These are phyloP conservation scores for Prenolepis imparis DNA, from an alignment of 2,888 invertebrate species.

Conservation along the genomic window DNA sequence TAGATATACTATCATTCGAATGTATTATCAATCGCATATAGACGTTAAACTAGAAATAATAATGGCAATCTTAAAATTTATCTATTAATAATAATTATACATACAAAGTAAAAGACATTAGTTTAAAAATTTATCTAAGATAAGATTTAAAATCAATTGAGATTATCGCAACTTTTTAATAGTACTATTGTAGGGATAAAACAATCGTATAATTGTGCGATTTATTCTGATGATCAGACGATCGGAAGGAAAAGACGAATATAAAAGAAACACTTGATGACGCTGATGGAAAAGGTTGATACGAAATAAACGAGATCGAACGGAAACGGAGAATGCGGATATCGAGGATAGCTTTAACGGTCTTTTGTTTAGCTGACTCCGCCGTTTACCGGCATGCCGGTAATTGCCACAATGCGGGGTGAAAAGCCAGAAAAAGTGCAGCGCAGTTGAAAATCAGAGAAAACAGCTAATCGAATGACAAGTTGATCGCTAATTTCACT, in stretches of 20 bases:
- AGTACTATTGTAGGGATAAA: background rate
- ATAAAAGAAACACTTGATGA: conserved; percentile 64
- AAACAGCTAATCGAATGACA: conserved; percentile 79
- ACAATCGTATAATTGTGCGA: conserved; percentile 13
- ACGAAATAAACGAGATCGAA: conserved; percentile 68
- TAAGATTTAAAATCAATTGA: background rate
- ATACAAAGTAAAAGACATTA: too few relatives aligned
- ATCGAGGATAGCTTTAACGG: conserved; percentile 76
- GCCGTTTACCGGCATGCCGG: conserved; percentile 71
- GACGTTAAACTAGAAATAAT: background rate
- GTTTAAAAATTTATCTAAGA: background rate
- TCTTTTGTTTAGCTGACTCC: conserved; percentile 83
- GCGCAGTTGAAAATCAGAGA: conserved; percentile 69
- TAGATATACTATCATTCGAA: background rate
- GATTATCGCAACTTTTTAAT: background rate
- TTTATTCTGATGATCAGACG: conserved; percentile 9
- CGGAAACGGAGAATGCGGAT: conserved; percentile 72
- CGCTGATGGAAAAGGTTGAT: conserved; percentile 62
- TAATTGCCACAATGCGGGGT: conserved; percentile 79
- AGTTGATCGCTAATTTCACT: conserved; percentile 73
- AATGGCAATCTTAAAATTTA: background rate
- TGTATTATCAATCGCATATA: background rate
- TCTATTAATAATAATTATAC: too few relatives aligned
- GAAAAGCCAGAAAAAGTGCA: conserved; percentile 66
- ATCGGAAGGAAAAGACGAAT: conserved; percentile 35